Evolutionary conservation across 2,797 vertebrate species (phyloP), one percentile per base, ranked within the genome.

Genomic region (Oreochromis mossambicus): DNA sequence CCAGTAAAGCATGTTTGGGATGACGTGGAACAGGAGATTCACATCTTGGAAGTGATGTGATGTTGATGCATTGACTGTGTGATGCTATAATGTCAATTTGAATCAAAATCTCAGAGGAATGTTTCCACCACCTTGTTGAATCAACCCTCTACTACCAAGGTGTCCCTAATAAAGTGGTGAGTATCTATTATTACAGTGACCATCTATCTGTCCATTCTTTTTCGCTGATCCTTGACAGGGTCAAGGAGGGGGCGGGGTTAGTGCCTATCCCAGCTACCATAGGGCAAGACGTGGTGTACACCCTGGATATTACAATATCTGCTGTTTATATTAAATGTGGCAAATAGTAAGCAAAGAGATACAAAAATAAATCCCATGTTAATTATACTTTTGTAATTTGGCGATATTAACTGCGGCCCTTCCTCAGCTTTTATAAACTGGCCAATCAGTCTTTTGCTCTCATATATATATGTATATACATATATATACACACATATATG

Each of bases 401-500:
- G 7, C 2, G 0, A 41, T 41, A 66, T 24, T 66, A 66, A 66
- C 3, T 41, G 0, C n/a, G 8, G n/a, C 61, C 36, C n/a, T n/a
- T 66, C 1, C 11, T n/a, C 36, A 66, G 36, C 4, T 41, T 41
- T 21, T 12, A 21, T 21, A 66, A 38, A 38, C 10, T 14, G 7
- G 7, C 61, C n/a, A 66, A 66, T 66, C 61, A 66, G 19, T 10
- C 9, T 58, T 58, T 32, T 32, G 55, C 55, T 32, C 26, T 56
- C 55, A 56, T 32, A 41, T 13, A 41, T 43, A 43, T 43, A 43
- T 43, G 13, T 43, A 43, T 13, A 43, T 43, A 43, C 13, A 43
- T 43, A 9, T 9, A 36, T 9, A 36, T 4, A 36, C 9, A 36
- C 9, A 36, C 9, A 36, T 36, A 36, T 36, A 4, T 36, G 3